Evolutionary conservation across 2,797 vertebrate genomes (phyloP).

Genomic region (Sternarchorhynchus goeldii): DNA sequence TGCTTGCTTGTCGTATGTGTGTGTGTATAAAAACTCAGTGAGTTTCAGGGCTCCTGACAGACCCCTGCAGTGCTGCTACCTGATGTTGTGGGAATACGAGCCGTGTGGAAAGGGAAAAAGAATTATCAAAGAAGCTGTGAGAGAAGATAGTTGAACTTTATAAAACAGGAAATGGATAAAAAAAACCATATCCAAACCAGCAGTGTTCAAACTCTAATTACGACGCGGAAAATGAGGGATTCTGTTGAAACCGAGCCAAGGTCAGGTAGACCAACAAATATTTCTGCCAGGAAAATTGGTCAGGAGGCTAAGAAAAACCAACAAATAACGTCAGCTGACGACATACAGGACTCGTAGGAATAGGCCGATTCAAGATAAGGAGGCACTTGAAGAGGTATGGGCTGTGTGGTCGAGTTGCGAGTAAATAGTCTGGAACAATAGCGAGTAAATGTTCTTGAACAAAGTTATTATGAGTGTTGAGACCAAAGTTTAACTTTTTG

Average conservation of each 20-base stretch:
- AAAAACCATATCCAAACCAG: slow-evolving; percentile 18
- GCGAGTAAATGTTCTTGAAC: slow-evolving; percentile 25
- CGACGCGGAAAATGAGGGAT: not conserved
- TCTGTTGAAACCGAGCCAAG: too few relatives aligned
- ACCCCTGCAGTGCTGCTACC: too few relatives aligned
- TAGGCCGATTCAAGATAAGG: slow-evolving; percentile 16
- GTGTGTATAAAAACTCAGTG: too few relatives aligned
- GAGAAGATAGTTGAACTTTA: not conserved
- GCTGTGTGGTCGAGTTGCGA: slow-evolving; percentile 10
- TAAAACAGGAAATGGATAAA: slow-evolving; percentile 28
- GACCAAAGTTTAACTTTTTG: not conserved
- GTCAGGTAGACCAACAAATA: slow-evolving; percentile 6
- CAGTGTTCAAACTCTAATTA: slow-evolving; percentile 11
- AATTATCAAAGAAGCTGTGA: not conserved
- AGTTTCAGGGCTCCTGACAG: too few relatives aligned
- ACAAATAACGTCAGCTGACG: not conserved
- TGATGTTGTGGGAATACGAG: not conserved
- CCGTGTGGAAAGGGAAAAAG: slow-evolving; percentile 10
- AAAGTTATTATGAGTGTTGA: slow-evolving; percentile 27
- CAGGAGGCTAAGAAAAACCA: slow-evolving; percentile 11
- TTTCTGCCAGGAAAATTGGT: slow-evolving; percentile 11
- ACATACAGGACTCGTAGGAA: not conserved
- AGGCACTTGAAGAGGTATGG: not conserved
- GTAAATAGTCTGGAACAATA: slow-evolving; percentile 16
- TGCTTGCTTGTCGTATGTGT: too few relatives aligned